Evolutionary conservation across 2,113 vertebrate genomes (phyloP).

Genomic region (Galbula dea): DNA sequence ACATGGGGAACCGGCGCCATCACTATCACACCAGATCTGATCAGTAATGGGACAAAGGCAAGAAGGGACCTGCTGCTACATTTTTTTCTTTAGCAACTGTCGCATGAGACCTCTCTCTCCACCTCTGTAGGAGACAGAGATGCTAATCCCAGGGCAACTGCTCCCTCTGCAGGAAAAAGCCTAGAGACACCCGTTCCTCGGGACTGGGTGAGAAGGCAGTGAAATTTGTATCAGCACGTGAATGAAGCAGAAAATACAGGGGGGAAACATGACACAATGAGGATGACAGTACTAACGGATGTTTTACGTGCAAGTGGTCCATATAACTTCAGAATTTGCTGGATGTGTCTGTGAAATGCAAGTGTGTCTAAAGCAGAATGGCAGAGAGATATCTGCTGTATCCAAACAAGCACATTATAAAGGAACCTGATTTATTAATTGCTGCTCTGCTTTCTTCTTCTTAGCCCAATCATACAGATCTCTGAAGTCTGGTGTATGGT

Average conservation of each 20-base stretch:
- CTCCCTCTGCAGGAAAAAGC: conserved; percentile 39
- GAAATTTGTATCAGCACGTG: accelerated
- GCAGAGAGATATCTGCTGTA: neutral
- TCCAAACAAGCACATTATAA: neutral
- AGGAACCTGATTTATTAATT: neutral
- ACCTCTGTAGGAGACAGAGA: neutral
- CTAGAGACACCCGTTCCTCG: neutral
- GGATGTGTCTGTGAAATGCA: neutral
- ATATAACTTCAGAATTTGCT: neutral
- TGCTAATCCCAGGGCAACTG: neutral
- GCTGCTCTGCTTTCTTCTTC: neutral
- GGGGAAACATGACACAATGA: accelerated
- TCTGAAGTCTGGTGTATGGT: neutral
- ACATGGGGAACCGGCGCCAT: neutral
- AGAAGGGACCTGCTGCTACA: neutral
- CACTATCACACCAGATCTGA: neutral
- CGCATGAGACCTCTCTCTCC: neutral
- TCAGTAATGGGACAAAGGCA: neutral
- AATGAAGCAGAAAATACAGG: accelerated
- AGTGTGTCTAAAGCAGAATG: neutral
- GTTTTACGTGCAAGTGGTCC: neutral
- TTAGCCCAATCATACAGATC: neutral
- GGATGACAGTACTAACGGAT: accelerated
- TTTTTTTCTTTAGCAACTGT: neutral
- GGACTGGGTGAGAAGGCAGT: accelerated